phyloP scores from a whole-genome alignment of 37 sponge, comb jelly and placozoan genomes.

The Cladorhizidae sp. region DNA sequence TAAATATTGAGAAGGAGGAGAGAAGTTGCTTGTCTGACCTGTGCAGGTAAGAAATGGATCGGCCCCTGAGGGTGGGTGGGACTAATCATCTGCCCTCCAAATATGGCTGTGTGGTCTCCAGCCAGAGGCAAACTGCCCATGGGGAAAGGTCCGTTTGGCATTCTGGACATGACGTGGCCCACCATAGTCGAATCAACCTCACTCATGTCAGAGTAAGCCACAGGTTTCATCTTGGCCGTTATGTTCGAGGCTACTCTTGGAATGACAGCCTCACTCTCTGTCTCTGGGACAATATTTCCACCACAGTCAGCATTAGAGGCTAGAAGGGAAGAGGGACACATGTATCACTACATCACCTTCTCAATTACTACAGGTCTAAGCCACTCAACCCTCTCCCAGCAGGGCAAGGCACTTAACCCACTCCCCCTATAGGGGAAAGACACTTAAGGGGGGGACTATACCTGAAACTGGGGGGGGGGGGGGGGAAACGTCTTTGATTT shows the following conservation, averaged over 20 bases:
- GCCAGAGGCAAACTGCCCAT: background rate
- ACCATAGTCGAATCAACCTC: background rate
- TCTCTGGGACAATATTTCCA: background rate
- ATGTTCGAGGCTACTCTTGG: background rate
- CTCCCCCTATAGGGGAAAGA: too few relatives aligned
- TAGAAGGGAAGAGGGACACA: too few relatives aligned
- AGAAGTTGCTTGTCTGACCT: background rate
- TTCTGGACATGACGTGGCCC: background rate
- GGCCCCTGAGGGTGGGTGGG: constrained; percentile 35
- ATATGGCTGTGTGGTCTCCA: background rate
- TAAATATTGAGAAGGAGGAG: background rate
- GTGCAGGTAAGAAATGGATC: constrained; percentile 18
- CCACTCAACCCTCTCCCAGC: too few relatives aligned
- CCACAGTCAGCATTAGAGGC: background rate
- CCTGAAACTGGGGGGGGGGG: too few relatives aligned
- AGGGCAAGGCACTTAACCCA: too few relatives aligned
- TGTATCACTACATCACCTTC: too few relatives aligned
- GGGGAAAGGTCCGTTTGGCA: background rate
- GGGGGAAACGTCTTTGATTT: too few relatives aligned
- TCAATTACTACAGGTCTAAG: too few relatives aligned
- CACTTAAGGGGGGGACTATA: too few relatives aligned
- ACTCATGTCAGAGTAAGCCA: background rate
- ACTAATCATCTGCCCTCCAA: constrained; percentile 36
- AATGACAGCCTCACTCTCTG: background rate
- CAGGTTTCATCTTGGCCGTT: background rate